Percentiles rank a stretch among this genome's conserved stretches.
Conservation (phyloP, 2,888 invertebrate genomes). For the Baronia brevicornis region DNA sequence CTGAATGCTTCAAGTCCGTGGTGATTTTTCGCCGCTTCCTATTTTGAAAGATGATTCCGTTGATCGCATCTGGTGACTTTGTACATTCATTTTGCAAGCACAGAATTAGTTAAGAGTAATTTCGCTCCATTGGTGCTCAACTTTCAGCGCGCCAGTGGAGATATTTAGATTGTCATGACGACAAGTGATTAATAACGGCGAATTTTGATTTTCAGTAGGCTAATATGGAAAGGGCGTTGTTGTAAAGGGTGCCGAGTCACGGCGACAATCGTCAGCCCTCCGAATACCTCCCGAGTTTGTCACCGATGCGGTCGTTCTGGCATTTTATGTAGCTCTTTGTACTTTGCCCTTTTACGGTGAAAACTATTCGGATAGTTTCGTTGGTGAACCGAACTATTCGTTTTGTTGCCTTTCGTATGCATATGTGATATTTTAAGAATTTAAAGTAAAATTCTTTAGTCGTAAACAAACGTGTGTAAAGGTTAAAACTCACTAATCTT, state of each 20-base stretch:
- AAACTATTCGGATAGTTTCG: conserved; percentile 66
- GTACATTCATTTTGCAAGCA: conserved; percentile 54
- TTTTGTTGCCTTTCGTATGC: conserved; percentile 50
- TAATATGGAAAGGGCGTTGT: conserved; percentile 67
- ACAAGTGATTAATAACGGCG: conserved; percentile 70
- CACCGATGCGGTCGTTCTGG: conserved; percentile 65
- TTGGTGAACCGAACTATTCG: conserved; percentile 56
- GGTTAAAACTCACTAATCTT: too few relatives aligned
- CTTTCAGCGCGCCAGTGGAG: conserved; percentile 47
- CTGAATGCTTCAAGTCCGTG: conserved; percentile 70
- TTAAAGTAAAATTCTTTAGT: too few relatives aligned
- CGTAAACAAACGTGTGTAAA: too few relatives aligned
- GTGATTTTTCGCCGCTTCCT: conserved; percentile 65
- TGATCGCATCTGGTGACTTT: conserved; percentile 66
- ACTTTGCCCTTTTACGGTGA: conserved; percentile 60
- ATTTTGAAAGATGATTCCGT: conserved; percentile 61
- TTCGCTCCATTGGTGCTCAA: conserved; percentile 56
- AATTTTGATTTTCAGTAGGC: conserved; percentile 72
- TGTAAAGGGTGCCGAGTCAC: conserved; percentile 61
- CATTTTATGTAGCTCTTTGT: conserved; percentile 74
- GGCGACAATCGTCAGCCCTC: conserved; percentile 55
- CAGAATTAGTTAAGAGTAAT: conserved; percentile 49
- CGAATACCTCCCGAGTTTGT: conserved; percentile 69
- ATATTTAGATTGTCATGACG: conserved; percentile 72
- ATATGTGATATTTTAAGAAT: conserved; percentile 15